These are phyloP conservation scores for Mus musculus DNA, from an alignment of 2,113 vertebrate species.

Conservation along the genomic window GRCm39 chr6:17822001-17822500, in stretches of 20 bases:
- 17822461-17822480: neutral
- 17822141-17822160: neutral
- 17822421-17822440: slow-evolving; percentile 1
- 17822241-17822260: neutral
- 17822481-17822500: neutral
- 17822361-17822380: neutral
- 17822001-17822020: neutral
- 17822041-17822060: neutral
- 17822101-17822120: neutral
- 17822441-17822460: neutral
- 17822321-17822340: neutral
- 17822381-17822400: neutral
- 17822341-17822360: neutral
- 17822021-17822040: neutral
- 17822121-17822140: neutral
- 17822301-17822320: neutral
- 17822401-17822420: neutral
- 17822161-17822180: neutral
- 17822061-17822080: neutral
- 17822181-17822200: neutral
- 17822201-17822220: neutral
- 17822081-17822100: slow-evolving; percentile 22
- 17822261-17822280: neutral
- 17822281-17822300: neutral
- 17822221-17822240: neutral